Percentiles rank a stretch among this genome's conserved stretches.
Evolutionary conservation across 2,888 invertebrate species (phyloP).

Genomic region (Drosophila fulvimacula): DNA sequence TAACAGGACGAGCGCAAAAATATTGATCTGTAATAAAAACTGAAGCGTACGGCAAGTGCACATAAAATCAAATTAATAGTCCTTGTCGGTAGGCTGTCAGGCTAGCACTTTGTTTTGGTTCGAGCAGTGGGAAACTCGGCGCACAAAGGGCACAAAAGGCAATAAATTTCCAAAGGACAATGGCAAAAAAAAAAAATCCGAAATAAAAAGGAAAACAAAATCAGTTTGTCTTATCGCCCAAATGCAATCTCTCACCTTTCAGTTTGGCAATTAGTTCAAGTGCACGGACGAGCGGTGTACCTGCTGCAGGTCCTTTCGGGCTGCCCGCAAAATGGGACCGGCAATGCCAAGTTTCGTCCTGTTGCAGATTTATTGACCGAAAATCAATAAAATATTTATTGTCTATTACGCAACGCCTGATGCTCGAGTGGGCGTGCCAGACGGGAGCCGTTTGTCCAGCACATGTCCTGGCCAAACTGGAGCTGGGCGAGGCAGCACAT

Average conservation of each 20-base stretch:
- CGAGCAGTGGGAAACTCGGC: conserved; percentile 73
- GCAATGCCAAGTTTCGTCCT: conserved; percentile 27
- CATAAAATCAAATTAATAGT: conserved; percentile 79
- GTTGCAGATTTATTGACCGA: conserved; percentile 45
- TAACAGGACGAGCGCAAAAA: conserved; percentile 68
- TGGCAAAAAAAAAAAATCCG: conserved; percentile 29
- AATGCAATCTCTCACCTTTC: conserved; percentile 79
- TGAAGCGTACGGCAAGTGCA: conserved; percentile 61
- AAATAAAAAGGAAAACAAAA: conserved; percentile 29
- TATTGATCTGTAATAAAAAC: conserved; percentile 73
- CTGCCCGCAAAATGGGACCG: conserved; percentile 9
- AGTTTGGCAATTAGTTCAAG: conserved; percentile 78
- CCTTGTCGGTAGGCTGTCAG: conserved; percentile 65
- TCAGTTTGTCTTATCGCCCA: conserved; percentile 66
- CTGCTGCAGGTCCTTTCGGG: conserved; percentile 29
- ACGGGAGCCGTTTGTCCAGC: conserved; percentile 72
- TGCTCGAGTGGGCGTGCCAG: conserved; percentile 42
- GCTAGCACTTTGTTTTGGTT: conserved; percentile 76
- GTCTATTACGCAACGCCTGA: conserved; percentile 30
- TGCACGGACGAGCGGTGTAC: conserved; percentile 47
- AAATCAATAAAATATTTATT: conserved; percentile 72
- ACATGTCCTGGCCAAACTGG: conserved; percentile 53
- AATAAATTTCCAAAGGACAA: conserved; percentile 64
- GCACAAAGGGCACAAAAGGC: conserved; percentile 52
- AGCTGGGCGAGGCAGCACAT: conserved; percentile 45